Conservation (phyloP, 2,797 vertebrate genomes). For the Chrosomus eos region DNA sequence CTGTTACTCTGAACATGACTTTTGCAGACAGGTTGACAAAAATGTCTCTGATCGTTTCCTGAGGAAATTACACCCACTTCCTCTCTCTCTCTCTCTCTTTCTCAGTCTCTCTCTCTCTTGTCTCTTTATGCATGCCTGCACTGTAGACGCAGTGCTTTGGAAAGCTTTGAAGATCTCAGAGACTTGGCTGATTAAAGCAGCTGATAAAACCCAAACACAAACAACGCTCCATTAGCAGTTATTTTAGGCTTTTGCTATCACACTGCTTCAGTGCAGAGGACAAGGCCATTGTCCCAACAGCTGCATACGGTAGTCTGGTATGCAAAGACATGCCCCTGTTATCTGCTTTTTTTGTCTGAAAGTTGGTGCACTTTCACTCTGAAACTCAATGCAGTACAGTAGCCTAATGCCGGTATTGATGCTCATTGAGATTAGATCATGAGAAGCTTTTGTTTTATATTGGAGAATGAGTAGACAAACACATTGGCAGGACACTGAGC, state of each 20-base stretch:
- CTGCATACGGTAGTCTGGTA: slow-evolving; percentile 11
- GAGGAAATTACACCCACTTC: slow-evolving; percentile 87
- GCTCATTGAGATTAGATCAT: slow-evolving; percentile 19
- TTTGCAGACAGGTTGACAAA: slow-evolving; percentile 72
- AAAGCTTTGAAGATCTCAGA: slow-evolving; percentile 60
- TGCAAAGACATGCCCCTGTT: slow-evolving; percentile 29
- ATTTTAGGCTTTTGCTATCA: slow-evolving; percentile 69
- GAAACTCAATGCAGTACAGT: background rate
- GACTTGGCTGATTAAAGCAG: slow-evolving; percentile 75
- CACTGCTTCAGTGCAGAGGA: slow-evolving; percentile 50
- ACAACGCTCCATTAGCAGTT: slow-evolving; percentile 68
- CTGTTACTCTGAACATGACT: slow-evolving; percentile 63
- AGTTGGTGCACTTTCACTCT: background rate
- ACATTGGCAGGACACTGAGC: background rate
- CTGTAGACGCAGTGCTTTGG: slow-evolving; percentile 51
- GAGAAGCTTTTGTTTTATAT: slow-evolving; percentile 31
- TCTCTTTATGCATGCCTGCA: slow-evolving; percentile 22
- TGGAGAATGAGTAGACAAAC: background rate
- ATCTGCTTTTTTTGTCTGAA: slow-evolving; percentile 24
- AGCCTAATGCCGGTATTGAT: background rate
- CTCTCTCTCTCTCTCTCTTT: slow-evolving; percentile 67
- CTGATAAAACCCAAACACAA: slow-evolving; percentile 74
- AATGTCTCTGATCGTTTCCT: slow-evolving; percentile 81
- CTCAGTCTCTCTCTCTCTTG: background rate
- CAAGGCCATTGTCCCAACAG: slow-evolving; percentile 63